These are phyloP conservation scores for Zaprionus tsacasi DNA, from an alignment of 1,140 invertebrate species.

Conservation along the genomic window DNA sequence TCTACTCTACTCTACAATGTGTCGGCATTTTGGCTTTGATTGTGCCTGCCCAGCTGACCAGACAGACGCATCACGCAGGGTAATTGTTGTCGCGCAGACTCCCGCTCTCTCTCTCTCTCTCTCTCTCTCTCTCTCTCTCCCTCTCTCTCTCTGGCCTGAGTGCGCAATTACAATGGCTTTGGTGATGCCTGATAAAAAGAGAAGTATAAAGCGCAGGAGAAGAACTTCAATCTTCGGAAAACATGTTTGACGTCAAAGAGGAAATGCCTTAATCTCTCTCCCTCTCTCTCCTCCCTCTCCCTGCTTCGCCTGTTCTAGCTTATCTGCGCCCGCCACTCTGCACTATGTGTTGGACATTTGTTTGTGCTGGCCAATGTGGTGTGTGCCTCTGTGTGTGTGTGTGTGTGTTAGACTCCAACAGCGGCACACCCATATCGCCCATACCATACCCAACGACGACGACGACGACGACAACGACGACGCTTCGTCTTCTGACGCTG, in stretches of 20 bases:
- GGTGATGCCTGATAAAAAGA: conserved; percentile 46
- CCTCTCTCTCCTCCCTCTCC: neutral
- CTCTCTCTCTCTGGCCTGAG: conserved; percentile 44
- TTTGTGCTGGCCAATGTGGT: conserved; percentile 45
- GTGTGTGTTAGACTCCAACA: neutral
- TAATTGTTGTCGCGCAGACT: conserved; percentile 74
- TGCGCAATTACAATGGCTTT: conserved; percentile 75
- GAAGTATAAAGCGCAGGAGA: conserved; percentile 17
- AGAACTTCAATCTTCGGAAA: conserved; percentile 44
- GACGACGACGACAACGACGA: neutral
- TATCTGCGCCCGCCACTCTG: conserved; percentile 23
- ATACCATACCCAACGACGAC: neutral
- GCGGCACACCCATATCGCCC: conserved; percentile 16
- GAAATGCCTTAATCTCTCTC: conserved; percentile 76
- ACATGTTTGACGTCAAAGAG: conserved; percentile 77
- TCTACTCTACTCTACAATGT: conserved; percentile 25
- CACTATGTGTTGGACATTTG: conserved; percentile 57
- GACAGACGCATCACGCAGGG: conserved; percentile 57
- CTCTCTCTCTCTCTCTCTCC: neutral
- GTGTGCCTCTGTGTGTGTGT: neutral
- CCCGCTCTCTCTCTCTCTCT: conserved; percentile 1
- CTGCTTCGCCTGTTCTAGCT: conserved; percentile 22
- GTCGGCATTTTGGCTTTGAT: conserved; percentile 73
- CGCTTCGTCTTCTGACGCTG: neutral
- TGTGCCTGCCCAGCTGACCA: conserved; percentile 55